phyloP scores from a whole-genome alignment of 2,888 invertebrate genomes.

The Eupeodes latifasciatus region DNA sequence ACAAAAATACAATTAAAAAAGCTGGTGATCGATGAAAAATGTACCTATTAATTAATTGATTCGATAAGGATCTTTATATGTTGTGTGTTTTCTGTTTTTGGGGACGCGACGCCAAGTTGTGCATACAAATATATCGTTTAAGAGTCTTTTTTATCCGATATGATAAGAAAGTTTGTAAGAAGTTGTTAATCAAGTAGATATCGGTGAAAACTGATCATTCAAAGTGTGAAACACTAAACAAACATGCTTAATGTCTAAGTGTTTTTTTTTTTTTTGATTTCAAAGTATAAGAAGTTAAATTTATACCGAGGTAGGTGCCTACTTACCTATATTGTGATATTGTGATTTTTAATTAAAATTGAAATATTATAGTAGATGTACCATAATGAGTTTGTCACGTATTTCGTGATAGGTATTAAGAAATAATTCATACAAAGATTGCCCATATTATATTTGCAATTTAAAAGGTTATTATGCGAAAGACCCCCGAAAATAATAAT shows the following conservation, averaged over 20 bases:
- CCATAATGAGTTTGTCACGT: conserved; percentile 36
- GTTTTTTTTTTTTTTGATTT: conserved; percentile 14
- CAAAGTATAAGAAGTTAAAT: conserved; percentile 31
- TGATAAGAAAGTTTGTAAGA: conserved; percentile 40
- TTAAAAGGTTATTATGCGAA: conserved; percentile 7
- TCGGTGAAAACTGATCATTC: conserved; percentile 45
- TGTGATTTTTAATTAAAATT: conserved; percentile 38
- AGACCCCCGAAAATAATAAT: conserved; percentile 3
- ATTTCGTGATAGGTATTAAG: conserved; percentile 27
- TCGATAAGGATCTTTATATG: conserved; percentile 40
- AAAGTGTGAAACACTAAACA: conserved; percentile 42
- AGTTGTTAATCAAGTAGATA: conserved; percentile 46
- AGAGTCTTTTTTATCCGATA: conserved; percentile 33
- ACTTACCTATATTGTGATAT: conserved; percentile 16
- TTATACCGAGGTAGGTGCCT: conserved; percentile 32
- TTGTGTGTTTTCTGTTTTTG: conserved; percentile 6
- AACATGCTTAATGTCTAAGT: conserved; percentile 41
- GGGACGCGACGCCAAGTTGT: conserved; percentile 8
- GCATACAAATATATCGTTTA: conserved; percentile 24
- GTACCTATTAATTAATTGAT: conserved; percentile 21
- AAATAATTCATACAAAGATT: conserved; percentile 28
- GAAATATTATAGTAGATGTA: conserved; percentile 2
- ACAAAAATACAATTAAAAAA: background rate
- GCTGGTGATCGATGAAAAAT: conserved; percentile 9
- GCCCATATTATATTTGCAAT: conserved; percentile 25